These are phyloP conservation scores for Petrolisthes cinctipes DNA, from an alignment of 2,888 invertebrate genomes.

Conservation along the genomic window DNA sequence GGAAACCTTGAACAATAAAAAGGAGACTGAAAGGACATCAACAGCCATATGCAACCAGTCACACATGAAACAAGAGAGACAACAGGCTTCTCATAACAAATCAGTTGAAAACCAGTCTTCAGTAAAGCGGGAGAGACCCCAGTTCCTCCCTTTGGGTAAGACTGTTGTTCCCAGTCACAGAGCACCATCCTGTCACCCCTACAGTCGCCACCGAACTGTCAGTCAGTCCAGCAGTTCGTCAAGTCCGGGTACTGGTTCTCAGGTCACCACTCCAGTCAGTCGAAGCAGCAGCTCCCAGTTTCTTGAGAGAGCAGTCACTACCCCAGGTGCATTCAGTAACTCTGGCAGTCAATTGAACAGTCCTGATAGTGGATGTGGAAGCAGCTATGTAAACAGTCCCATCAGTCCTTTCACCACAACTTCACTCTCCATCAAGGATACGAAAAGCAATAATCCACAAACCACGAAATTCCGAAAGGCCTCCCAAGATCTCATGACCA, in stretches of 20 bases:
- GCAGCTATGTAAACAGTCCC: neutral
- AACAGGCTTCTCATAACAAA: neutral
- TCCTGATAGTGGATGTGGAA: constrained; percentile 2
- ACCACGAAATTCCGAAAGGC: no score
- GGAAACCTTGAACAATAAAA: neutral
- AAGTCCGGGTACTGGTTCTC: no score
- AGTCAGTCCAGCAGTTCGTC: neutral
- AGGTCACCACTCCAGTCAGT: neutral
- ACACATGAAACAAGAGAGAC: neutral
- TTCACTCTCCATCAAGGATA: no score
- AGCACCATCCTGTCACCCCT: neutral
- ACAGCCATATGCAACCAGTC: neutral
- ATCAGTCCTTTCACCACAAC: neutral
- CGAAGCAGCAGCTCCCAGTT: neutral
- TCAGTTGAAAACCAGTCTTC: neutral
- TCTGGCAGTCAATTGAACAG: neutral
- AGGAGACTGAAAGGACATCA: neutral
- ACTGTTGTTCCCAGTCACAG: neutral
- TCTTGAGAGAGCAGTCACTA: neutral
- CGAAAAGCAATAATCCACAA: no score
- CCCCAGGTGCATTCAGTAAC: neutral
- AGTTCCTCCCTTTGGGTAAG: neutral
- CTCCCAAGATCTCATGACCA: no score
- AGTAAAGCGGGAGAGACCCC: neutral
- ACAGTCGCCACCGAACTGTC: neutral